Evolutionary conservation across 2,797 vertebrate genomes (phyloP).

Genomic region (Manis crassicaudata): DNA sequence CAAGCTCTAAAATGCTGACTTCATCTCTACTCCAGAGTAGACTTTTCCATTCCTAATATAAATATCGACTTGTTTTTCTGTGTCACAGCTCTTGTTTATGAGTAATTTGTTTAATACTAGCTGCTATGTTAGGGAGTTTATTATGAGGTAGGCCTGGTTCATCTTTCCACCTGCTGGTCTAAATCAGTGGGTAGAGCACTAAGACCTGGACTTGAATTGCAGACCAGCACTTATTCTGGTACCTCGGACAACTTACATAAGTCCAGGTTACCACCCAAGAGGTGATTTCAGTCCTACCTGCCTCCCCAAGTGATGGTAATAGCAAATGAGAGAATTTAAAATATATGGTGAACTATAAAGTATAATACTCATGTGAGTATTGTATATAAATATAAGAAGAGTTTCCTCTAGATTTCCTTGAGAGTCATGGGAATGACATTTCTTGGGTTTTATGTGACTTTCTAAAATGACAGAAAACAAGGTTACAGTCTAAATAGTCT

Average conservation of each 20-base stretch:
- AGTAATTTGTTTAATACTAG: neutral
- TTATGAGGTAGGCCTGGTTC: neutral
- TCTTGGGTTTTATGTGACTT: neutral
- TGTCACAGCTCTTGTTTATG: neutral
- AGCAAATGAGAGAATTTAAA: neutral
- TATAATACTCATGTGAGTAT: neutral
- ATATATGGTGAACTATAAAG: neutral
- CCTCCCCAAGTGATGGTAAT: neutral
- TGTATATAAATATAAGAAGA: neutral
- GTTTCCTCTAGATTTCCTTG: neutral
- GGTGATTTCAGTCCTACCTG: neutral
- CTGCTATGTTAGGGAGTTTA: neutral
- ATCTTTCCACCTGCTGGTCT: neutral
- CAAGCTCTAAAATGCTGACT: neutral
- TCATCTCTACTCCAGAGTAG: neutral
- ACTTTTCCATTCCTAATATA: neutral
- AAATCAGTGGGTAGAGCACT: neutral
- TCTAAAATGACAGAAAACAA: conserved; percentile 21
- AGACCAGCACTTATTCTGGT: neutral
- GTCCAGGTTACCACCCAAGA: neutral
- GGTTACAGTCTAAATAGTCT: neutral
- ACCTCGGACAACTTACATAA: neutral
- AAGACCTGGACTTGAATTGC: neutral
- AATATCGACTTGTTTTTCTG: neutral
- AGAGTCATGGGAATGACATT: neutral